Evolutionary conservation across 2,888 invertebrate species (phyloP).

Genomic region (Heliconius ismenius): DNA sequence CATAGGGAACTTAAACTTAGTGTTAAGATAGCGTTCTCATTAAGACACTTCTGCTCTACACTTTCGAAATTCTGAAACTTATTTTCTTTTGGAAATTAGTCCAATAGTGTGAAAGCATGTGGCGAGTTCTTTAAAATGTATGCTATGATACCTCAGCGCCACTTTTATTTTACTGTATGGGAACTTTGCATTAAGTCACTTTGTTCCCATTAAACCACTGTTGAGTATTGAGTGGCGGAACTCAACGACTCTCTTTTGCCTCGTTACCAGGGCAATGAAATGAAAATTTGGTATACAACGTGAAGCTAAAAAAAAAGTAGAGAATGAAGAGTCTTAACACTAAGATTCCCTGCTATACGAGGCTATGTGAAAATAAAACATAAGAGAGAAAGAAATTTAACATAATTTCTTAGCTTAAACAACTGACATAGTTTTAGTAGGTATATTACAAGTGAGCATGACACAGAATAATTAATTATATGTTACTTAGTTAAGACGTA

Average conservation of each 20-base stretch:
- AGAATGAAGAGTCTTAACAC: not conserved
- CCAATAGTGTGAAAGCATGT: no score
- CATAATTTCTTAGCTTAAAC: not conserved
- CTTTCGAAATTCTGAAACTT: no score
- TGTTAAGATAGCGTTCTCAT: no score
- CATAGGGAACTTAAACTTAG: no score
- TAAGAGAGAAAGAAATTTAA: not conserved
- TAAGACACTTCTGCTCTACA: no score
- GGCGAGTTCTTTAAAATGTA: no score
- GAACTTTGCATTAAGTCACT: no score
- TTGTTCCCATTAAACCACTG: not conserved
- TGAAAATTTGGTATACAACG: not conserved
- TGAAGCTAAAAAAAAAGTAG: not conserved
- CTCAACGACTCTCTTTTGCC: not conserved
- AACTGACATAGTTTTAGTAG: constrained; percentile 1
- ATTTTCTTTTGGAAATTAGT: no score
- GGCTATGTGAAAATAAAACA: not conserved
- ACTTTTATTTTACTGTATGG: no score
- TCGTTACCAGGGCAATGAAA: not conserved
- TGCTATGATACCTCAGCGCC: no score
- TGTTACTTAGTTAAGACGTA: constrained; percentile 1
- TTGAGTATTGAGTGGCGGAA: not conserved
- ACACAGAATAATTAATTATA: constrained; percentile 17
- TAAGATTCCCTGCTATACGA: not conserved
- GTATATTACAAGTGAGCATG: constrained; percentile 16